These are phyloP conservation scores for Oryzias javanicus DNA, from an alignment of 2,113 vertebrate species.

Conservation along the genomic window DNA sequence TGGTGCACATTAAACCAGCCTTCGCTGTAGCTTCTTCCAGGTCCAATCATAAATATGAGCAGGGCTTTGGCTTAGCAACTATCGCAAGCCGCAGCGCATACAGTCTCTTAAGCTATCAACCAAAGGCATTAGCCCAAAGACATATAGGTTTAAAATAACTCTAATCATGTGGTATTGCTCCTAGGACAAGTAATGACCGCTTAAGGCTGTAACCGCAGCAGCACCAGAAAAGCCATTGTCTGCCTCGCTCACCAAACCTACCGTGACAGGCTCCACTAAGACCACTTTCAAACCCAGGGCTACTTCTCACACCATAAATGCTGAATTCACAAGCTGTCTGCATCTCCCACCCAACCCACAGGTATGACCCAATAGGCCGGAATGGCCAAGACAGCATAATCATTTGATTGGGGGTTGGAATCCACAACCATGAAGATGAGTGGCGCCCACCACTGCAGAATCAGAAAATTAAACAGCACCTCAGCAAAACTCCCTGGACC, in stretches of 20 bases:
- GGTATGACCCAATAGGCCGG: constrained; percentile 56
- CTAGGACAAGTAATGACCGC: constrained; percentile 35
- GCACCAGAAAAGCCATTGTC: constrained; percentile 56
- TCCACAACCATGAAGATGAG: constrained; percentile 63
- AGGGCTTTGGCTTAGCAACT: constrained; percentile 36
- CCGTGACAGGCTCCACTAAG: constrained; percentile 66
- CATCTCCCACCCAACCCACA: constrained; percentile 69
- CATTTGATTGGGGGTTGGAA: constrained; percentile 61
- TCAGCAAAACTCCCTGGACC: constrained; percentile 31
- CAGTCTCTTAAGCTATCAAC: constrained; percentile 34
- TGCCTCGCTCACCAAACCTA: constrained; percentile 54
- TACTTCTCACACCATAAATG: constrained; percentile 64
- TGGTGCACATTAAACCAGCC: constrained; percentile 31
- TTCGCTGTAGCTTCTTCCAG: constrained; percentile 48
- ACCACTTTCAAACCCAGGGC: constrained; percentile 48
- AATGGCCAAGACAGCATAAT: constrained; percentile 64
- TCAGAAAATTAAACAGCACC: constrained; percentile 58
- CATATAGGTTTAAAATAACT: constrained; percentile 48
- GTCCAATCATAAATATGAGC: constrained; percentile 30
- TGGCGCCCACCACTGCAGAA: constrained; percentile 55
- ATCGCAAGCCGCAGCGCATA: constrained; percentile 35
- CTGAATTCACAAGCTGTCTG: constrained; percentile 59
- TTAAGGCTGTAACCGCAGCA: constrained; percentile 43
- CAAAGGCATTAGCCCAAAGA: constrained; percentile 46
- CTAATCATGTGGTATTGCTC: constrained; percentile 46